Percentiles rank a stretch among this genome's conserved stretches.
phyloP scores from a whole-genome alignment of 2,888 invertebrate genomes.

The Leptopilina syphax region DNA sequence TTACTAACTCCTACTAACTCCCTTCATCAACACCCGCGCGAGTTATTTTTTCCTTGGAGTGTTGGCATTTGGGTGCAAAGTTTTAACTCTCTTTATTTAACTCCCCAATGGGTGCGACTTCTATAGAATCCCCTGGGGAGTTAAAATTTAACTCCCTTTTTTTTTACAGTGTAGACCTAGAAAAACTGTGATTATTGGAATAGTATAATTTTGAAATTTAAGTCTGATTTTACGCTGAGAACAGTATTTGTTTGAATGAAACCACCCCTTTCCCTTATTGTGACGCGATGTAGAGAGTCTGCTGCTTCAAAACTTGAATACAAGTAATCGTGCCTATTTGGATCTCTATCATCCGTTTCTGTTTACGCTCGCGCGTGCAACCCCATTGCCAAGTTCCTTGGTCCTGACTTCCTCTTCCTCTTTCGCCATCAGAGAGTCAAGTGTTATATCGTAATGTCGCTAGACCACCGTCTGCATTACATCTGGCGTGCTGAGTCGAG shows the following conservation, averaged over 20 bases:
- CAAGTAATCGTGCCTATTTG: slow-evolving; percentile 28
- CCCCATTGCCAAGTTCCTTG: slow-evolving; percentile 31
- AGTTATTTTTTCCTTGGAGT: no score
- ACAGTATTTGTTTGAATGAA: slow-evolving; percentile 18
- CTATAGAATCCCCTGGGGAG: no score
- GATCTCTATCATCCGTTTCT: slow-evolving; percentile 28
- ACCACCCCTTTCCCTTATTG: slow-evolving; percentile 6
- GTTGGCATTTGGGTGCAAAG: no score
- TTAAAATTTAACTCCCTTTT: no score
- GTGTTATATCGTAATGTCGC: slow-evolving; percentile 39
- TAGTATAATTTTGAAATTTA: no score
- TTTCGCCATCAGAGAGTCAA: slow-evolving; percentile 28
- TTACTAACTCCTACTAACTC: no score
- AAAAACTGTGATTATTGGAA: no score
- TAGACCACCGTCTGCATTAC: slow-evolving; percentile 64
- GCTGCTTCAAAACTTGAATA: slow-evolving; percentile 4
- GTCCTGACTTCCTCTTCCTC: slow-evolving; percentile 39
- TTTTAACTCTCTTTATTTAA: no score
- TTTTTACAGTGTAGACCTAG: no score
- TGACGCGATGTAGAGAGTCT: not conserved
- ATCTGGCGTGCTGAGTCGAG: slow-evolving; percentile 59
- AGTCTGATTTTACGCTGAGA: no score
- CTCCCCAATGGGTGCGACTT: no score
- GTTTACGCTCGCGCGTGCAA: slow-evolving; percentile 26
- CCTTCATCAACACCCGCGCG: no score